Evolutionary conservation across 1,140 invertebrate genomes (phyloP).

Genomic region (Callitettix versicolor): DNA sequence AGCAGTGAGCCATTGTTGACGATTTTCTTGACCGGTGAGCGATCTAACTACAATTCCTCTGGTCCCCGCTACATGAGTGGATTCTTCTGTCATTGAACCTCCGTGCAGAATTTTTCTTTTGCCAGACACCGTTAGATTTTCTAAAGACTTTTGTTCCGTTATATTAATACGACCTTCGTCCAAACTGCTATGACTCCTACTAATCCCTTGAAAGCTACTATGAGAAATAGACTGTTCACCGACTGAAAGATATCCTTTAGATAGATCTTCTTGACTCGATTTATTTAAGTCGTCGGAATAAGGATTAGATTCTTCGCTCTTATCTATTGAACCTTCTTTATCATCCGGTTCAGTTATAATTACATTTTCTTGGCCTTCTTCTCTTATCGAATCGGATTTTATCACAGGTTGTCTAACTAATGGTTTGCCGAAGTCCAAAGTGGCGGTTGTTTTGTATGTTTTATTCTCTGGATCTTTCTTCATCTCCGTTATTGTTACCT

Average conservation of each 20-base stretch:
- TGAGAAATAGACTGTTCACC: conserved; percentile 1
- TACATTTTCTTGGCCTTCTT: conserved; percentile 4
- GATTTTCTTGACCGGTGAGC: conserved; percentile 5
- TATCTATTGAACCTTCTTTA: conserved; percentile 2
- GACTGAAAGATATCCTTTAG: conserved; percentile 1
- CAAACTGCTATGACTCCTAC: conserved; percentile 9
- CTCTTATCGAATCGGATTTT: conserved; percentile 2
- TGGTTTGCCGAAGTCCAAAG: conserved; percentile 1
- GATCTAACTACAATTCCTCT: not conserved
- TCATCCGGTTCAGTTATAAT: conserved; percentile 10
- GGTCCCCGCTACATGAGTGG: not conserved
- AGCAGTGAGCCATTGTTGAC: conserved; percentile 44
- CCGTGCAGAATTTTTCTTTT: not conserved
- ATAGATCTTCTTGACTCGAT: conserved; percentile 7
- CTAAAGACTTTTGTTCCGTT: conserved; percentile 3
- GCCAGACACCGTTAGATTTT: conserved; percentile 8
- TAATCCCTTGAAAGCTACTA: conserved; percentile 4
- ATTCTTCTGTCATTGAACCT: conserved; percentile 4
- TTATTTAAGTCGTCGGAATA: conserved; percentile 5
- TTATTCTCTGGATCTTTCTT: conserved; percentile 2
- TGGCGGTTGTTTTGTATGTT: conserved; percentile 1
- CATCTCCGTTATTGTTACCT: conserved; percentile 2
- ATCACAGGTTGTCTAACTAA: not conserved
- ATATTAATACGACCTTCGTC: conserved; percentile 4
- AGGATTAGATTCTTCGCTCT: conserved; percentile 5